These are phyloP conservation scores for Castor canadensis DNA, from an alignment of 2,113 vertebrate species.

Conservation along the genomic window DNA sequence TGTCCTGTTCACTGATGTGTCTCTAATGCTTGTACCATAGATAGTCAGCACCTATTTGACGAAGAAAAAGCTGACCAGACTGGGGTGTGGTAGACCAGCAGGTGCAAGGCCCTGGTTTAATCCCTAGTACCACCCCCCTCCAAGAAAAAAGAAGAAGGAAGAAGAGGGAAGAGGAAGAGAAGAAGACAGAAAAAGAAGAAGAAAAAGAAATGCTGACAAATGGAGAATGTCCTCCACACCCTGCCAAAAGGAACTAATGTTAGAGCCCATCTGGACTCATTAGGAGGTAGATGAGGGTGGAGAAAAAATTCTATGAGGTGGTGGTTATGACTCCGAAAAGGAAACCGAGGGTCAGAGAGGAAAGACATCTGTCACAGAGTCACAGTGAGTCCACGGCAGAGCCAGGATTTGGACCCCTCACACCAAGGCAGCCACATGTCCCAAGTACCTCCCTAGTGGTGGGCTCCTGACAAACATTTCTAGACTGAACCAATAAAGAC, in stretches of 20 bases:
- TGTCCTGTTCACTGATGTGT: not conserved
- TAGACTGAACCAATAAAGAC: not conserved
- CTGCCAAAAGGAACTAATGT: not conserved
- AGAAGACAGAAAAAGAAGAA: no score
- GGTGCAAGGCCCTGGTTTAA: no score
- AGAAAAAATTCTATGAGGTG: not conserved
- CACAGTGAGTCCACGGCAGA: not conserved
- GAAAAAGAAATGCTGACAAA: not conserved
- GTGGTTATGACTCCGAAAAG: not conserved
- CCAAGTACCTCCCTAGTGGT: not conserved
- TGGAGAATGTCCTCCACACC: not conserved
- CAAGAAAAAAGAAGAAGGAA: no score
- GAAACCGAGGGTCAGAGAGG: not conserved
- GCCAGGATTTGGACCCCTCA: not conserved
- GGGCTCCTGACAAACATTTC: not conserved
- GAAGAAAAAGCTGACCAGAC: not conserved
- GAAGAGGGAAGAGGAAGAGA: no score
- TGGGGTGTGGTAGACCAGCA: no score
- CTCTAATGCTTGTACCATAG: not conserved
- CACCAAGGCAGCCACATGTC: rapidly evolving
- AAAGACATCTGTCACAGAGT: not conserved
- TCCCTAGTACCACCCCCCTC: no score
- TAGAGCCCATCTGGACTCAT: not conserved
- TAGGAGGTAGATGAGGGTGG: not conserved
- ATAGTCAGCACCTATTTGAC: not conserved